Evolutionary conservation across 2,113 vertebrate species (phyloP).

Genomic region (Pelecanus crispus): DNA sequence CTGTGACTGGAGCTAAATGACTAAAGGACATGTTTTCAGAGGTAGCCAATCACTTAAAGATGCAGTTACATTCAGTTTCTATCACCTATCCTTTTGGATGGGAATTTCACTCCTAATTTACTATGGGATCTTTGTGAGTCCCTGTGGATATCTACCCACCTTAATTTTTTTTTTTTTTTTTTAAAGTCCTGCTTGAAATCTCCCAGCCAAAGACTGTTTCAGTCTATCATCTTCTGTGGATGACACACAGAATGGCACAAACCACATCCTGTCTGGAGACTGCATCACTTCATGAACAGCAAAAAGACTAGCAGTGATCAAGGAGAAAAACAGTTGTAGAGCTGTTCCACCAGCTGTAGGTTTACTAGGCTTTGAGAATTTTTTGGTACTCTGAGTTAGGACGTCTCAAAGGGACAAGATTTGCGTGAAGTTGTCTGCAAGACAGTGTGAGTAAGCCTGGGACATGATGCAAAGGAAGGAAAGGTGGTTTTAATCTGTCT

Average conservation of each 20-base stretch:
- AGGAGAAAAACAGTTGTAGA: background rate
- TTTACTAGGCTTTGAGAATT: background rate
- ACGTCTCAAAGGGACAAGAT: background rate
- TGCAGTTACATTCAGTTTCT: background rate
- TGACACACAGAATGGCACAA: background rate
- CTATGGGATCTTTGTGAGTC: background rate
- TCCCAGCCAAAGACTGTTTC: background rate
- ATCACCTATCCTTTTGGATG: background rate
- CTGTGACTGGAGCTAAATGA: background rate
- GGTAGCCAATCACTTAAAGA: background rate
- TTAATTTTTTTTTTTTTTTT: background rate
- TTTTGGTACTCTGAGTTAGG: background rate
- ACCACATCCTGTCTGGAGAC: background rate
- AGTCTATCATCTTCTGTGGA: background rate
- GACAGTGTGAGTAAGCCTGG: background rate
- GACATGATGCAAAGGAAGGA: background rate
- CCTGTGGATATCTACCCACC: background rate
- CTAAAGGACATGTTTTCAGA: background rate
- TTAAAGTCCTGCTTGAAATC: background rate
- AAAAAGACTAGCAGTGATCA: background rate
- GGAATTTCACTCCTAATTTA: background rate
- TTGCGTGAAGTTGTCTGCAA: background rate
- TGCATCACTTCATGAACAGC: background rate
- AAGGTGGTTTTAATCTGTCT: background rate
- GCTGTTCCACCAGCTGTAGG: background rate